Conservation (phyloP, 2,888 invertebrate species). For the Parasteatoda lunata region DNA sequence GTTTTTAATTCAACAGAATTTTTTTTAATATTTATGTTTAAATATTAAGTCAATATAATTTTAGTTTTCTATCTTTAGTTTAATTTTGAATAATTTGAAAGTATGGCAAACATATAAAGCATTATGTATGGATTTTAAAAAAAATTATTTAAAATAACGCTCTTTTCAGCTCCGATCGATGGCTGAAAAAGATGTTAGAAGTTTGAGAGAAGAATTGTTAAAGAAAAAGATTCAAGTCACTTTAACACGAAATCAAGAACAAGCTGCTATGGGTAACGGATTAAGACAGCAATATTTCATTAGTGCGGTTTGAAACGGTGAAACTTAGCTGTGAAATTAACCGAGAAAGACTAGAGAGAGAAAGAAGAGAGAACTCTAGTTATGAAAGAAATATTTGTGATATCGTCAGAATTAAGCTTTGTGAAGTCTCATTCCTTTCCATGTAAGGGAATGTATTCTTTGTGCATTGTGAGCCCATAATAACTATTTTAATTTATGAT, state of each 20-base stretch:
- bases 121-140: neutral
- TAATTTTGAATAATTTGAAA: neutral
- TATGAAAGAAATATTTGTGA: no score
- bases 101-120: neutral
- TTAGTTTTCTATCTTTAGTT: no score
- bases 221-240: conserved; percentile 77
- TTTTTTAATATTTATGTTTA: no score
- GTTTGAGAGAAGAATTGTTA: conserved; percentile 76
- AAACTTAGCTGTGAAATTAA: neutral
- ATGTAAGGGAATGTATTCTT: no score
- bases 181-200: conserved; percentile 76
- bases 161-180: conserved; percentile 76
- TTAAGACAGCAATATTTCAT: conserved; percentile 66
- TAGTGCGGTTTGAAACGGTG: conserved; percentile 53
- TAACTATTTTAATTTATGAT: no score
- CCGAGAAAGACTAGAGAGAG: no score
- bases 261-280: conserved; percentile 56
- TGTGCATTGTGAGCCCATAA: no score
- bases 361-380: no score
- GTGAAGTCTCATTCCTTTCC: no score
- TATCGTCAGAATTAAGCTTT: no score
- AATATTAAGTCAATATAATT: no score
- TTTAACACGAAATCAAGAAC: conserved; percentile 74
- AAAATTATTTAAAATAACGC: neutral
- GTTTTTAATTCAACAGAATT: no score